phyloP scores from a whole-genome alignment of 2,797 vertebrate genomes.

The Spizella passerina region DNA sequence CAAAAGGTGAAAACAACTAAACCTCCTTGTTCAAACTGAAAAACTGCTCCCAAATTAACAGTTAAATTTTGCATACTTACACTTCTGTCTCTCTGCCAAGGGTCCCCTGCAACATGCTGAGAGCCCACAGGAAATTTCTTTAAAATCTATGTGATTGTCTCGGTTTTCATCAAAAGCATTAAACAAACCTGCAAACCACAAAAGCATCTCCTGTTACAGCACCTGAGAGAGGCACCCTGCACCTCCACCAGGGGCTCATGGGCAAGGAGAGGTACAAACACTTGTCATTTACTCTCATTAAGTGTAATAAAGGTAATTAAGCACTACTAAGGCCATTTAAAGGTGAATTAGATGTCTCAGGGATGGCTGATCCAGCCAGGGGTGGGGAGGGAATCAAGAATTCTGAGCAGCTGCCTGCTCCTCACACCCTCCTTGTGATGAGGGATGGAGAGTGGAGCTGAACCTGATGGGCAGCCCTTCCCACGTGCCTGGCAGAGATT shows the following conservation, averaged over 20 bases:
- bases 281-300: neutral
- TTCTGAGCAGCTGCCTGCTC: neutral
- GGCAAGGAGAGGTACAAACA: neutral
- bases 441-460: neutral
- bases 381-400: neutral
- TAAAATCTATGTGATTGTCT: constrained; percentile 99
- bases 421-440: neutral
- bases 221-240: neutral
- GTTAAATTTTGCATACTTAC: constrained; percentile 79
- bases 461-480: neutral
- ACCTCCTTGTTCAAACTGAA: neutral
- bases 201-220: constrained; percentile 42
- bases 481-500: neutral
- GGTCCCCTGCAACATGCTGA: constrained; percentile 97
- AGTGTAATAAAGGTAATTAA: neutral
- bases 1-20: neutral
- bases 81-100: constrained; percentile 96
- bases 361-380: neutral
- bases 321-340: neutral
- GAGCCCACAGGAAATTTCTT: constrained; percentile 98
- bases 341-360: neutral
- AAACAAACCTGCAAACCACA: constrained; percentile 88
- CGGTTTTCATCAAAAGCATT: constrained; percentile 99
- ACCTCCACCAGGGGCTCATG: neutral
- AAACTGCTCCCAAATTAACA: neutral